Evolutionary conservation across 2,113 vertebrate genomes (phyloP).

Genomic region (Sinosuthora webbiana): DNA sequence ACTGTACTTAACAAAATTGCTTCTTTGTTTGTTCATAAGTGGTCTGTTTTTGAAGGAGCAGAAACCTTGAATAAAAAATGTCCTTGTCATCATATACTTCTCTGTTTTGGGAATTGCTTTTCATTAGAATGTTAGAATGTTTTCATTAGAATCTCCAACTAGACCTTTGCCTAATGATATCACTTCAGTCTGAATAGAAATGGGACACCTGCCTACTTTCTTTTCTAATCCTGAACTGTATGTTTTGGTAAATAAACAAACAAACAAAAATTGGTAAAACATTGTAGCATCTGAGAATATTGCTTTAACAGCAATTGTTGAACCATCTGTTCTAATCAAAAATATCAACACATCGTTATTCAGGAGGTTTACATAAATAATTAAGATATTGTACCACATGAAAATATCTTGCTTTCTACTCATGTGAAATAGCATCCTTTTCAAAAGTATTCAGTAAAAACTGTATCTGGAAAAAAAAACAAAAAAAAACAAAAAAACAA

Average conservation of each 20-base stretch:
- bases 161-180: background rate
- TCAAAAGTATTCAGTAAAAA: background rate
- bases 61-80: background rate
- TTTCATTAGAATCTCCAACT: background rate
- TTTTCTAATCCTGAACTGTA: background rate
- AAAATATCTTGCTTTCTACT: background rate
- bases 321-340: background rate
- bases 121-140: background rate
- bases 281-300: background rate
- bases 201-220: background rate
- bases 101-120: background rate
- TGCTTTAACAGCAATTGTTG: background rate
- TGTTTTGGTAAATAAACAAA: background rate
- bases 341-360: background rate
- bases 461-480: background rate
- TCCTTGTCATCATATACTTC: background rate
- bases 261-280: background rate
- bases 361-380: background rate
- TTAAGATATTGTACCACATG: background rate
- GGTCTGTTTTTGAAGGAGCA: background rate
- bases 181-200: background rate
- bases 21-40: background rate
- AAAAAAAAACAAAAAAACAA: too few species aligned
- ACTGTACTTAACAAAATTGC: background rate
- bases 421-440: background rate